A percentile compares a stretch with the other conserved stretches of the same genome.
phyloP scores from a whole-genome alignment of 1,140 invertebrate species.

The Eurosta solidaginis region DNA sequence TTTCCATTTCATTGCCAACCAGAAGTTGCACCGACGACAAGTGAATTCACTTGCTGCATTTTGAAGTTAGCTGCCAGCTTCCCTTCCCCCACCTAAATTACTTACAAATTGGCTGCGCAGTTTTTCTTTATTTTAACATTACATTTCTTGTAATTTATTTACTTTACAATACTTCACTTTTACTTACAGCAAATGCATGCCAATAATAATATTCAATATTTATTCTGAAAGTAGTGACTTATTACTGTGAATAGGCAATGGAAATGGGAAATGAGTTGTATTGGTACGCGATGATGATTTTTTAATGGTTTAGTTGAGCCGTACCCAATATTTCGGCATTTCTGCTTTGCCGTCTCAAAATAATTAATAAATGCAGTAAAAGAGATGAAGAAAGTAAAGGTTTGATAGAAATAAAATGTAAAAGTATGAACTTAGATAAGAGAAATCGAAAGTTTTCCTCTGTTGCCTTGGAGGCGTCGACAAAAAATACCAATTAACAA shows the following conservation, averaged over 20 bases:
- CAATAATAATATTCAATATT: conserved; percentile 23
- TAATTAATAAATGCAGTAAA: not conserved
- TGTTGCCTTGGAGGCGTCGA: no score
- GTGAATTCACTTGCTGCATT: not conserved
- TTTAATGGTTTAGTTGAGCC: not conserved
- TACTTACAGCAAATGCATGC: not conserved
- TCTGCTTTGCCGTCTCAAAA: not conserved
- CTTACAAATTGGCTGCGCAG: not conserved
- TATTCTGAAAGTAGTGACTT: not conserved
- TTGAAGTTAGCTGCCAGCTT: not conserved
- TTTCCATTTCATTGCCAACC: conserved; percentile 4
- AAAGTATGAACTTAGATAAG: not conserved
- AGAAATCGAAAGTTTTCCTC: not conserved
- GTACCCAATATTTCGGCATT: conserved; percentile 15
- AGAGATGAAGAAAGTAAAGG: not conserved
- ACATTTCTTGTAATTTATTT: not conserved
- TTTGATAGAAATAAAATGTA: not conserved
- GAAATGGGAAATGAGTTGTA: not conserved
- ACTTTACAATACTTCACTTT: not conserved
- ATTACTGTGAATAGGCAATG: not conserved
- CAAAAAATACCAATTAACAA: no score
- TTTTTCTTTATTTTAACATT: not conserved
- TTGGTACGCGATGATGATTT: not conserved
- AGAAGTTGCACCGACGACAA: not conserved
- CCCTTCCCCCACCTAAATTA: not conserved